Conservation (phyloP, 53 echinoderm and acorn worm genomes). For the Crossaster papposus region DNA sequence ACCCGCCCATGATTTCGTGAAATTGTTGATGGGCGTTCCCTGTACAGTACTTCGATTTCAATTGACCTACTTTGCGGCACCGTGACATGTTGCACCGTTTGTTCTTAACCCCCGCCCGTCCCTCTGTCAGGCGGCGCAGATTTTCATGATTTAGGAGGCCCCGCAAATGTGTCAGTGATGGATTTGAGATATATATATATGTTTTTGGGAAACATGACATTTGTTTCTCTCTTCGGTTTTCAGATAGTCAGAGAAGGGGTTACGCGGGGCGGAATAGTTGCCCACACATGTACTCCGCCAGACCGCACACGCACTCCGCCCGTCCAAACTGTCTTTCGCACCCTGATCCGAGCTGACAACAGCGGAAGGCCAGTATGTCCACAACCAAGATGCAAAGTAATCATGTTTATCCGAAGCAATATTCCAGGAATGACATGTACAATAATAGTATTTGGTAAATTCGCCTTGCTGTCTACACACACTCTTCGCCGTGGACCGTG, state of each 20-base stretch:
- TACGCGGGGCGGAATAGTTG: not conserved
- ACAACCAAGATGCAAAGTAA: constrained; percentile 46
- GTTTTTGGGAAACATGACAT: constrained; percentile 7
- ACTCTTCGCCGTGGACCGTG: not conserved
- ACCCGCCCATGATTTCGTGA: not conserved
- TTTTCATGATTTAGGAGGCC: constrained; percentile 17
- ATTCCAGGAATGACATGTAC: constrained; percentile 30
- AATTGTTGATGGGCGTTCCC: not conserved
- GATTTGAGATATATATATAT: not conserved
- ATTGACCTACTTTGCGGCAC: not conserved
- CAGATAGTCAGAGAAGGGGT: constrained; percentile 3
- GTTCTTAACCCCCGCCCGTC: not conserved
- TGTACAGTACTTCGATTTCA: not conserved
- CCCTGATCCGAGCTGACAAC: constrained; percentile 51
- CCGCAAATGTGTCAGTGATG: constrained; percentile 34
- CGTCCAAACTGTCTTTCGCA: constrained; percentile 44
- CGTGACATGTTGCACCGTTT: not conserved
- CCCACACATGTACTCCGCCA: too few species aligned
- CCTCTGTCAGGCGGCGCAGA: not conserved
- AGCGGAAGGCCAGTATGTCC: constrained; percentile 47
- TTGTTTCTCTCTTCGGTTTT: too few species aligned
- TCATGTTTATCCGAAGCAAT: constrained; percentile 46
- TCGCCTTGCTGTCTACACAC: not conserved
- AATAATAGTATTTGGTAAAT: constrained; percentile 56
- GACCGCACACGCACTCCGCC: not conserved